Conservation (phyloP, 2,888 invertebrate genomes). For the Drepana falcataria region DNA sequence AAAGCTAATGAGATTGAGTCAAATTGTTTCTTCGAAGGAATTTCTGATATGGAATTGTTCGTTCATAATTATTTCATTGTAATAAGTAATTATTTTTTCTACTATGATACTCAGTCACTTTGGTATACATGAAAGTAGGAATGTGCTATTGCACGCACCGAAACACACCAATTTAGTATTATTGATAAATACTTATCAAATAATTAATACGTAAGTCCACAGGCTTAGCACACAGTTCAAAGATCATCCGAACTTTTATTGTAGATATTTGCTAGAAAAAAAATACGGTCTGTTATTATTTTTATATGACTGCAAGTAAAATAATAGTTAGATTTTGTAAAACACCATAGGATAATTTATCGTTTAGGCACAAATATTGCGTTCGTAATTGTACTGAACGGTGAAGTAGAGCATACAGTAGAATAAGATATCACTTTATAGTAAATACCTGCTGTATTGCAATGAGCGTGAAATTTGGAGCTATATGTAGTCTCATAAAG, state of each 20-base stretch:
- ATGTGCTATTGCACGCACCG: slow-evolving; percentile 77
- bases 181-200: slow-evolving; percentile 45
- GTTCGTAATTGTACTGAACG: slow-evolving; percentile 26
- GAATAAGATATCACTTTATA: slow-evolving; percentile 21
- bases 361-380: slow-evolving; percentile 31
- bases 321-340: slow-evolving; percentile 72
- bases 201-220: slow-evolving; percentile 58
- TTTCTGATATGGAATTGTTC: slow-evolving; percentile 67
- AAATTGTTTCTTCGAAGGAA: slow-evolving; percentile 50
- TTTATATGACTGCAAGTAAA: slow-evolving; percentile 74
- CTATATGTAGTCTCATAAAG: slow-evolving; percentile 15
- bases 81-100: slow-evolving; percentile 47
- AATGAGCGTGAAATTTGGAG: slow-evolving; percentile 19
- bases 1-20: slow-evolving; percentile 24
- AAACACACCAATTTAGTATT: slow-evolving; percentile 69
- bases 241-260: slow-evolving; percentile 60
- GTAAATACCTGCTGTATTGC: slow-evolving; percentile 27
- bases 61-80: slow-evolving; percentile 19
- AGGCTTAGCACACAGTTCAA: slow-evolving; percentile 62
- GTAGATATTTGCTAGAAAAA: slow-evolving; percentile 71
- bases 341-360: slow-evolving; percentile 58
- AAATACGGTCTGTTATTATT: slow-evolving; percentile 72
- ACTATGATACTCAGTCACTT: slow-evolving; percentile 51
- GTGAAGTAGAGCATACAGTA: slow-evolving; percentile 24
- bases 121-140: slow-evolving; percentile 59